A percentile compares a stretch with the other conserved stretches of the same genome.
Conservation (phyloP, 1,140 invertebrate genomes). For the Aricia agestis region DNA sequence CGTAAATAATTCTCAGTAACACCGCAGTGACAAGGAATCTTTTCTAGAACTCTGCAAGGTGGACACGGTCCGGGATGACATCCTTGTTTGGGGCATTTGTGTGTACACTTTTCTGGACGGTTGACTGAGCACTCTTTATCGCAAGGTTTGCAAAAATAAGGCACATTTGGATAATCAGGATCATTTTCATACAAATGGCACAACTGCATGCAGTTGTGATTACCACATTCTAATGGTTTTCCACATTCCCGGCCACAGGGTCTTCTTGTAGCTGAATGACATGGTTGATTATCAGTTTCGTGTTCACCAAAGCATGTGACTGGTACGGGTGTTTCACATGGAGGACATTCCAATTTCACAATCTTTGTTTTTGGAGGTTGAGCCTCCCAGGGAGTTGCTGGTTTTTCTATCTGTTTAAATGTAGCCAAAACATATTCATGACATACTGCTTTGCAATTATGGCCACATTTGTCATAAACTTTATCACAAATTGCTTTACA, state of each 20-base stretch:
- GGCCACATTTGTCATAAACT: slow-evolving; percentile 81
- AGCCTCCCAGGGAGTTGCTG: slow-evolving; percentile 87
- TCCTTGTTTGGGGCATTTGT: slow-evolving; percentile 81
- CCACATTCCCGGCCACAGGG: slow-evolving; percentile 88
- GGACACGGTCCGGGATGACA: slow-evolving; percentile 86
- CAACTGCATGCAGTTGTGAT: slow-evolving; percentile 84
- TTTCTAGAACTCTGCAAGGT: slow-evolving; percentile 83
- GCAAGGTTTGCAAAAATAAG: slow-evolving; percentile 82
- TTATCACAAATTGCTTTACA: slow-evolving; percentile 85
- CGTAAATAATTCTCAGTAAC: slow-evolving; percentile 83
- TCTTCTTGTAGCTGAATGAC: slow-evolving; percentile 81
- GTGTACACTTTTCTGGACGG: slow-evolving; percentile 86
- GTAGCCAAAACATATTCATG: slow-evolving; percentile 87
- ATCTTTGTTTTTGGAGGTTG: slow-evolving; percentile 79
- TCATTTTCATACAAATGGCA: slow-evolving; percentile 83
- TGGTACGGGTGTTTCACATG: slow-evolving; percentile 82
- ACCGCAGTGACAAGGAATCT: slow-evolving; percentile 87
- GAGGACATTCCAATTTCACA: slow-evolving; percentile 82
- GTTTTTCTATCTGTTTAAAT: slow-evolving; percentile 78
- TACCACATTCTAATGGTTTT: slow-evolving; percentile 82
- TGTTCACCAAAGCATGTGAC: slow-evolving; percentile 90
- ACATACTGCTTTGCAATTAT: slow-evolving; percentile 85
- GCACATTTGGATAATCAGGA: slow-evolving; percentile 63
- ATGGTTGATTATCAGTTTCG: slow-evolving; percentile 86
- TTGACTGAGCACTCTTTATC: slow-evolving; percentile 81